phyloP scores from a whole-genome alignment of 2,888 invertebrate species.

The Masnerella sp. region DNA sequence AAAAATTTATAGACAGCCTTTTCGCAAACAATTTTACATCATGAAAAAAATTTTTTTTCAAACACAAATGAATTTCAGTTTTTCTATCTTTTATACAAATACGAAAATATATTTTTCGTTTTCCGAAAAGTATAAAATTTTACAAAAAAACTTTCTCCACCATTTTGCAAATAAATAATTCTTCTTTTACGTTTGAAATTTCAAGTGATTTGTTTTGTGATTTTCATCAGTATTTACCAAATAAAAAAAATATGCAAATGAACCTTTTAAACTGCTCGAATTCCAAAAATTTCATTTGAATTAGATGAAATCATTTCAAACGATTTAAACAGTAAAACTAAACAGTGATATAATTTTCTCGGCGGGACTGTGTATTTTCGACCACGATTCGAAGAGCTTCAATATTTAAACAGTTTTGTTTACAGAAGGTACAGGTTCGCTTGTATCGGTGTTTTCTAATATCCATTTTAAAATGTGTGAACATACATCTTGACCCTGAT shows the following conservation, averaged over 20 bases:
- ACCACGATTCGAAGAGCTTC: constrained; percentile 14
- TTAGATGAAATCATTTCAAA: neutral
- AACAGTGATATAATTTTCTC: constrained; percentile 29
- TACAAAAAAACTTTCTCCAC: too few relatives aligned
- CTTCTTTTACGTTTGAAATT: too few relatives aligned
- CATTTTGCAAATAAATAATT: too few relatives aligned
- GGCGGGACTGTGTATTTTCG: constrained; percentile 26
- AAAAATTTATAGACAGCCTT: too few relatives aligned
- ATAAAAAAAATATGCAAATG: neutral
- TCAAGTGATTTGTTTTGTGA: too few relatives aligned
- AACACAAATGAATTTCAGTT: neutral
- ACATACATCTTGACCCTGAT: constrained; percentile 53
- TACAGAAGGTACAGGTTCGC: constrained; percentile 19
- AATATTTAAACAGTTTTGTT: constrained; percentile 47
- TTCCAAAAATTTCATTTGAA: neutral
- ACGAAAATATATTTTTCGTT: too few relatives aligned
- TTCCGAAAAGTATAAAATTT: too few relatives aligned
- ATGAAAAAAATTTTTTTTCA: neutral
- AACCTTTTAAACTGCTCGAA: too few relatives aligned
- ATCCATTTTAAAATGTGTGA: constrained; percentile 44
- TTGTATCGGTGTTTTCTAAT: constrained; percentile 30
- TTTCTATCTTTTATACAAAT: neutral
- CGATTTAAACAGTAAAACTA: constrained; percentile 4
- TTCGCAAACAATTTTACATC: too few relatives aligned
- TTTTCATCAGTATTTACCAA: too few relatives aligned